These are phyloP conservation scores for Crocidura indochinensis DNA, from an alignment of 2,797 vertebrate genomes.

Conservation along the genomic window DNA sequence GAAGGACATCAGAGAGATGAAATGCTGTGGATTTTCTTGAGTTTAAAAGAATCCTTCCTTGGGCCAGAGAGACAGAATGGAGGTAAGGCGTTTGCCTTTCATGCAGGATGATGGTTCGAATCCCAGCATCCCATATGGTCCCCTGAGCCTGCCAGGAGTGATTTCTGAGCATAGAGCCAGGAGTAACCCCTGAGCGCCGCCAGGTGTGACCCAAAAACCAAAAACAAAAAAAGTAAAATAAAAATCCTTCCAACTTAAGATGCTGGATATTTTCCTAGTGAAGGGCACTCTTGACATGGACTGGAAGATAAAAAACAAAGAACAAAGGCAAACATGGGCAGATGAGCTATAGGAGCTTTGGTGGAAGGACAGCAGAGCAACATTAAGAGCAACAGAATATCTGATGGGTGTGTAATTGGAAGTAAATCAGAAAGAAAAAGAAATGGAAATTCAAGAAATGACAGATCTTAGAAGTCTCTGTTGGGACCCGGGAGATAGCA, in stretches of 20 bases:
- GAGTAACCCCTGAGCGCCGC: too few relatives aligned
- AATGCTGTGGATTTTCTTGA: not conserved
- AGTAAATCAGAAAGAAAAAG: not conserved
- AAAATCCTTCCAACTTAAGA: constrained; percentile 36
- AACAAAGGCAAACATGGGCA: not conserved
- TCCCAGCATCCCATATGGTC: too few relatives aligned
- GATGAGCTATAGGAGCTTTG: not conserved
- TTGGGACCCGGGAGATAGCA: too few relatives aligned
- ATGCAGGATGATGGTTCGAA: too few relatives aligned
- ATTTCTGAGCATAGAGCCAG: too few relatives aligned
- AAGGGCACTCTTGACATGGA: not conserved
- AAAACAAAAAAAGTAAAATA: too few relatives aligned
- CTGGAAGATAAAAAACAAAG: constrained; percentile 25
- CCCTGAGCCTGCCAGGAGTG: too few relatives aligned
- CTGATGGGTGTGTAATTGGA: not conserved
- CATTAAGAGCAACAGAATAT: not conserved
- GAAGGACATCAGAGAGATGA: not conserved
- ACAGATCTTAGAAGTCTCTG: not conserved
- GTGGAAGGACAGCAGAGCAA: not conserved
- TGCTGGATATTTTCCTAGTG: constrained; percentile 20
- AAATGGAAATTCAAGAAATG: constrained; percentile 27
- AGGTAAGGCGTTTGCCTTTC: too few relatives aligned
- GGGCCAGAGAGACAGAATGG: too few relatives aligned
- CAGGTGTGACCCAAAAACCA: too few relatives aligned
- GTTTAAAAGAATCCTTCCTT: too few relatives aligned